Evolutionary conservation across 1,140 invertebrate genomes (phyloP).

Genomic region (Pachypsylla venusta): DNA sequence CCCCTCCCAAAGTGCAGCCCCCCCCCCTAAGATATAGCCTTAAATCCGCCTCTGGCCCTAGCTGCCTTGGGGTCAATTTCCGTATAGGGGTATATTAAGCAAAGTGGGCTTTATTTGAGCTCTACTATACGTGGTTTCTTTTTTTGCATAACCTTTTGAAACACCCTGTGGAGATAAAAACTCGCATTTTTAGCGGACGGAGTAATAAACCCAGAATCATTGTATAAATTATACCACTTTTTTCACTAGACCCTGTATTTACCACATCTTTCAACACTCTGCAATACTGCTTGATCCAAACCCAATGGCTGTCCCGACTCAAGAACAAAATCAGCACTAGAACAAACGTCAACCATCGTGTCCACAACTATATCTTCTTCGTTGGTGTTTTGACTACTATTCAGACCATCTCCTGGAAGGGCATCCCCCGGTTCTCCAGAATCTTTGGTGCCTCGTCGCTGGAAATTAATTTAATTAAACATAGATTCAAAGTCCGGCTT

Average conservation of each 20-base stretch:
- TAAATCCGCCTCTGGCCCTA: too few relatives aligned
- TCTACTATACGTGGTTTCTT: too few relatives aligned
- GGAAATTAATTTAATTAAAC: too few relatives aligned
- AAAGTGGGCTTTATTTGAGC: too few relatives aligned
- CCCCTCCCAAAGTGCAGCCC: too few relatives aligned
- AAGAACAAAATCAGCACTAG: constrained; percentile 40
- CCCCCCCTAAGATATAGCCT: too few relatives aligned
- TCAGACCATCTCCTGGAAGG: constrained; percentile 12
- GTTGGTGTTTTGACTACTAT: constrained; percentile 33
- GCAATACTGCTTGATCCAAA: constrained; percentile 76
- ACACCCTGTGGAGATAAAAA: too few relatives aligned
- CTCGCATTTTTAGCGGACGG: too few relatives aligned
- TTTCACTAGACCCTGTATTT: constrained; percentile 28
- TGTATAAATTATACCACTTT: constrained; percentile 3
- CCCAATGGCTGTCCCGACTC: constrained; percentile 64
- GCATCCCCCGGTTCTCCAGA: constrained; percentile 35
- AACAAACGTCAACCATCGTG: constrained; percentile 42
- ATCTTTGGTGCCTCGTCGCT: constrained; percentile 46
- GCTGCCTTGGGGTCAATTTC: too few relatives aligned
- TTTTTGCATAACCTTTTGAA: too few relatives aligned
- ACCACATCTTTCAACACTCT: constrained; percentile 82
- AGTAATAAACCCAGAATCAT: constrained; percentile 1
- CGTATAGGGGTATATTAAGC: too few relatives aligned
- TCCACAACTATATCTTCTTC: constrained; percentile 72
- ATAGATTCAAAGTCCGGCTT: too few relatives aligned